Conservation (phyloP, 2,888 invertebrate species). For the Brenthis ino region DNA sequence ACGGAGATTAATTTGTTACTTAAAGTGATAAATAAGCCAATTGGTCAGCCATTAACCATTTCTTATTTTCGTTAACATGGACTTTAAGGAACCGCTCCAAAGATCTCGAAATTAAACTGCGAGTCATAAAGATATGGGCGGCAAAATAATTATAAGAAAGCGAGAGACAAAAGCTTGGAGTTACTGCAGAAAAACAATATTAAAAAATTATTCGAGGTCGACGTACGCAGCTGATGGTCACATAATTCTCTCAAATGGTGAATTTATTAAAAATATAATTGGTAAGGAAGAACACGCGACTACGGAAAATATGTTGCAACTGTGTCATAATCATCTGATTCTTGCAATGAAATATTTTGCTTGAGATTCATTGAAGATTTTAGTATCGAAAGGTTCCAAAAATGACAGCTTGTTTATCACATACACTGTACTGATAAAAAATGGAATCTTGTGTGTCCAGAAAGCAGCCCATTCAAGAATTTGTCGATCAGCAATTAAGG, state of each 20-base stretch:
- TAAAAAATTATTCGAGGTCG: conserved; percentile 42
- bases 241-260: conserved; percentile 41
- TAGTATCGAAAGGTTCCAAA: conserved; percentile 46
- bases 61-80: conserved; percentile 25
- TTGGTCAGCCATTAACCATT: conserved; percentile 36
- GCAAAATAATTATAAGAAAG: conserved; percentile 36
- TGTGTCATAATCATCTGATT: conserved; percentile 42
- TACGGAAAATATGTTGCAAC: conserved; percentile 48
- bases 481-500: conserved; percentile 77
- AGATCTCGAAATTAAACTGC: conserved; percentile 27
- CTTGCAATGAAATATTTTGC: not conserved
- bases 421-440: conserved; percentile 66
- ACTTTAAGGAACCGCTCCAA: conserved; percentile 25
- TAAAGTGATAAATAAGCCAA: conserved; percentile 49
- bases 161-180: conserved; percentile 33
- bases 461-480: conserved; percentile 71
- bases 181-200: conserved; percentile 28
- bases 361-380: conserved; percentile 14
- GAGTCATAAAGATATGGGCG: conserved; percentile 34
- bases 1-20: conserved; percentile 52
- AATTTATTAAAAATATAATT: conserved; percentile 57
- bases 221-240: conserved; percentile 39
- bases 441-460: conserved; percentile 62
- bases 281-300: conserved; percentile 49
- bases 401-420: conserved; percentile 66